A percentile compares a stretch with the other conserved stretches of the same genome.
These are phyloP conservation scores for Calameuta pallipes DNA, from an alignment of 2,888 invertebrate species.

Conservation along the genomic window DNA sequence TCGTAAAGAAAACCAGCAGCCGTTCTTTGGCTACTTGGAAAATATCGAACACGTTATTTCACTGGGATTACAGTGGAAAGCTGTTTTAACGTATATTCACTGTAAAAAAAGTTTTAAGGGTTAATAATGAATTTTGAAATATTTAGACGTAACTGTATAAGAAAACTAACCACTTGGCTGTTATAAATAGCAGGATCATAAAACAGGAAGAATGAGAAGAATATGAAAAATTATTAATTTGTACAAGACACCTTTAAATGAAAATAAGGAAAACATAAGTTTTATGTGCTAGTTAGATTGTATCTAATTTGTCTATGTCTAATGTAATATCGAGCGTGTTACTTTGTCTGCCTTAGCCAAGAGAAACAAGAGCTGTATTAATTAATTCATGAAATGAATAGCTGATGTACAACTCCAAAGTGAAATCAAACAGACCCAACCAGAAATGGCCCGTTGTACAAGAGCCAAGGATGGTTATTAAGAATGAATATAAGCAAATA, in stretches of 20 bases:
- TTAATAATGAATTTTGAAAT: background rate
- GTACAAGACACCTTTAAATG: no score
- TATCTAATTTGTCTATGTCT: no score
- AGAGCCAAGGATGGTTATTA: no score
- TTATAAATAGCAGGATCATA: no score
- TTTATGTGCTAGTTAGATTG: no score
- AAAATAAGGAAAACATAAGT: no score
- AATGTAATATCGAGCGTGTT: no score
- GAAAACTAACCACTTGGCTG: background rate
- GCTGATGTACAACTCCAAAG: background rate
- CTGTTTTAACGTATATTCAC: background rate
- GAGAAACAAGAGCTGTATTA: background rate
- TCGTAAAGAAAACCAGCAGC: background rate
- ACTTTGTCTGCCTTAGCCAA: background rate
- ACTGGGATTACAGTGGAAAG: background rate
- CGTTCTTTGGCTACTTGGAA: background rate
- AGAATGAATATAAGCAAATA: background rate
- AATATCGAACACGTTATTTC: background rate
- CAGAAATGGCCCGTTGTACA: no score
- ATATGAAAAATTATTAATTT: no score
- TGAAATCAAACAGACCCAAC: no score
- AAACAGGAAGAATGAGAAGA: no score
- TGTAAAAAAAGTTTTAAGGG: background rate
- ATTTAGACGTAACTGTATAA: background rate
- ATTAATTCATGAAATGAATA: slow-evolving; percentile 6